A percentile compares a stretch with the other conserved stretches of the same genome.
phyloP scores from a whole-genome alignment of 1,140 invertebrate genomes.

The Lutraria rhynchaena region DNA sequence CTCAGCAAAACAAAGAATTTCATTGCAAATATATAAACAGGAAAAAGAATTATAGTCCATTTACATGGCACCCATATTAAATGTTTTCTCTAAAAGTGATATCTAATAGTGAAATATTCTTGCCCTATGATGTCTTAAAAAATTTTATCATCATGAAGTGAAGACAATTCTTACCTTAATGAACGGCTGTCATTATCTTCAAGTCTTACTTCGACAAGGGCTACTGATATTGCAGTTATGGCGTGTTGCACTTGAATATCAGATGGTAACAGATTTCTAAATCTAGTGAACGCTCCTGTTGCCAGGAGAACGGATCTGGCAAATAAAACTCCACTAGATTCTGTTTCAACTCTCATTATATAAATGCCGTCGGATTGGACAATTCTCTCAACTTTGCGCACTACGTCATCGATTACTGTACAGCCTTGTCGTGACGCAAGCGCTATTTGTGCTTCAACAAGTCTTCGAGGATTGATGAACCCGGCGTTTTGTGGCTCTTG shows the following conservation, averaged over 20 bases:
- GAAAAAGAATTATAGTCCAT: too few species aligned
- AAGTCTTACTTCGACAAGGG: constrained; percentile 64
- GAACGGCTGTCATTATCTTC: constrained; percentile 32
- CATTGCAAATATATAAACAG: too few species aligned
- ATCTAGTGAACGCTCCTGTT: constrained; percentile 68
- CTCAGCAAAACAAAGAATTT: too few species aligned
- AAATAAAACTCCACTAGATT: constrained; percentile 32
- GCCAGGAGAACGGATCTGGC: constrained; percentile 61
- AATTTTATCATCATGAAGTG: background rate
- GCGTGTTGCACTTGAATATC: background rate
- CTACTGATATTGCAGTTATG: constrained; percentile 51
- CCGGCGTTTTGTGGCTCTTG: constrained; percentile 57
- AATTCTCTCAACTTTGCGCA: constrained; percentile 8
- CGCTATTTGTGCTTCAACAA: constrained; percentile 58
- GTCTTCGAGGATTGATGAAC: constrained; percentile 64
- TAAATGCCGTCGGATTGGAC: constrained; percentile 23
- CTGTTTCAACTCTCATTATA: constrained; percentile 59
- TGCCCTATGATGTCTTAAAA: background rate
- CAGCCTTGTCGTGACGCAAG: constrained; percentile 53
- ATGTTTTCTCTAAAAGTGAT: too few species aligned
- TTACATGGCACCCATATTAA: too few species aligned
- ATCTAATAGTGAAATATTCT: too few species aligned
- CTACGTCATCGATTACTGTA: constrained; percentile 57
- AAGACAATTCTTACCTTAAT: constrained; percentile 54
- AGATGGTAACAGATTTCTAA: constrained; percentile 56